Base-by-base conservation (phyloP, 2,113 vertebrate genomes). In the Corvus hawaiiensis region DNA sequence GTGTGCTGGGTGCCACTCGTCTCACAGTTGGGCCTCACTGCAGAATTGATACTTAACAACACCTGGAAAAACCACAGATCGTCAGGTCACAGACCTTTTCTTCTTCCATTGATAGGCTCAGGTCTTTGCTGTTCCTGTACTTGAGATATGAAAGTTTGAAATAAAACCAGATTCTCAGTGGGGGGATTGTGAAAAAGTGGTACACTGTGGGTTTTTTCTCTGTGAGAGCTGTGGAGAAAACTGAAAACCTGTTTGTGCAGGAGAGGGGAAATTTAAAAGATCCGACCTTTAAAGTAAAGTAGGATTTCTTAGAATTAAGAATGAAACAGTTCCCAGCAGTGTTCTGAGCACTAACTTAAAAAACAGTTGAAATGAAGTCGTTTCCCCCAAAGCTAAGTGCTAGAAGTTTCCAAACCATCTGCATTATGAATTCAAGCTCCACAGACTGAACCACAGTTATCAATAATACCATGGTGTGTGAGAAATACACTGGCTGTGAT, bases 381-480 rank as follows among this genome's bases (percentile, higher is more conserved):
- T 61, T 68, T 80, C 33, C n/a, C 49, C 43, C 27, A 28, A 51
- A 52, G 33, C 15, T 30, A 14, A 61, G 35, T 71, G 23, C 35
- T 46, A 10, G n/a, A 16, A 33, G 3, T 61, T 95, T 86, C 58
- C 51, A 88, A 56, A 56, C 23, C 17, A 46, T 7, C 23, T 71
- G 30, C 13, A 7, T 44, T 33, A 35, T 27, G 26, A 56, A 69
- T 30, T 51, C 56, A 39, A 39, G 67, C 14, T 89, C 58, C 32
- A 7, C 6, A 49, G 21, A 27, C 22, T 67, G 37, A 77, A 41
- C 26, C 18, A 16, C 11, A 43, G 12, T 18, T 26, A 21, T 2
- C 0, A 0, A 15, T 27, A 75, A 46, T 17, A 16, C 3, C 0
- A 0, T 32, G 8, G 51, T 44, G 2, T 11, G 6, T 41, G 32